A percentile compares a stretch with the other conserved stretches of the same genome.
These are phyloP conservation scores for Lichenostomus cassidix DNA, from an alignment of 2,113 vertebrate species.

Conservation along the genomic window DNA sequence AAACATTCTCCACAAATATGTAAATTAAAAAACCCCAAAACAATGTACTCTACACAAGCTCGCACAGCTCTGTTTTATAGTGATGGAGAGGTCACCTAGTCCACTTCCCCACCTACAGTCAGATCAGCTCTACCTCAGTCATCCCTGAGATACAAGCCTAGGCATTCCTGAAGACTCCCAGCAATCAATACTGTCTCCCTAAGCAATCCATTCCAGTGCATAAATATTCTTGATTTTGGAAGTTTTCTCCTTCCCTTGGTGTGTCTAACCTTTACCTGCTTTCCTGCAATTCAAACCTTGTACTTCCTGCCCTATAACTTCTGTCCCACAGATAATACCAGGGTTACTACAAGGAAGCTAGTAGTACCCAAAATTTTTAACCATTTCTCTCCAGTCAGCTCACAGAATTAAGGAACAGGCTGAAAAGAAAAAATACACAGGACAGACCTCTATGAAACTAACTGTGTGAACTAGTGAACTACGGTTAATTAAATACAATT, in stretches of 20 bases:
- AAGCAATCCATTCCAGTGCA: background rate
- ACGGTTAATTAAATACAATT: background rate
- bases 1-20: background rate
- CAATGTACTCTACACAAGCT: background rate
- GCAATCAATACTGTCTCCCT: background rate
- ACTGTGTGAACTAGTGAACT: background rate
- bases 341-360: background rate
- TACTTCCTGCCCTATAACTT: background rate
- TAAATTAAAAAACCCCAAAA: background rate
- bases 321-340: background rate
- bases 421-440: background rate
- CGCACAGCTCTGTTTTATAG: background rate
- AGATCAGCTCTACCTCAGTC: background rate
- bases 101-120: background rate
- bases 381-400: background rate
- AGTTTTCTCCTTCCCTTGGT: fast-evolving
- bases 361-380: background rate
- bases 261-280: background rate
- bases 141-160: background rate
- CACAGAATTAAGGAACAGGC: background rate
- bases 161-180: background rate
- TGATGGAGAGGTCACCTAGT: background rate
- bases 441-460: background rate
- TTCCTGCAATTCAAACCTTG: background rate
- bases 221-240: background rate